Base-by-base conservation (phyloP, 2,797 vertebrate species). In the Pelodytes ibericus region DNA sequence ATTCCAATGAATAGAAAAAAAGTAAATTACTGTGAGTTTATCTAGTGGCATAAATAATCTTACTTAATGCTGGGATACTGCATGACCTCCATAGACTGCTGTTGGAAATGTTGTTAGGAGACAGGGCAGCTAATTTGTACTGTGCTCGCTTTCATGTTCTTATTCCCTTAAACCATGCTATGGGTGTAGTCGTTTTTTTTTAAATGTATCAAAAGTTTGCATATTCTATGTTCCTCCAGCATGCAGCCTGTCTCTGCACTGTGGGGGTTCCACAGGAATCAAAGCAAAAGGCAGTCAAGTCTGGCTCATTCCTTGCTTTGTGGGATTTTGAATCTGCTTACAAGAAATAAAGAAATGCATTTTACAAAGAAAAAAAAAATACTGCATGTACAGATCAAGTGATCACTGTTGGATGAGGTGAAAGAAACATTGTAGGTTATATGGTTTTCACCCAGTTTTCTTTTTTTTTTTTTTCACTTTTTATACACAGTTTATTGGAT, bases 141-240 rank as follows among this genome's bases (percentile, higher is more conserved):
- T 22, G 76, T 29, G 18, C 31, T 73, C 44, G 31, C 76, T 79
- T 79, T 79, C 76, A 79, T 79, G 71, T 79, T 56, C 44, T 2
- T 56, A 68, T 73, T 79, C 76, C 71, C 76, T 62, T 56, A 56
- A 72, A 73, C 70, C 63, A 68, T 68, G 70, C 76, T 79, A 62
- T 44, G 70, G 76, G 70, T 69, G 53, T 56, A 73, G 57, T 79
- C 63, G 73, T 68, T 62, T 79, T n/a, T n/a, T 79, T 53, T 68
- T 73, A 79, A 68, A 79, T 79, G 61, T 67, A 79, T 79, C 71
- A 72, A 73, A 79, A 79, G 76, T 79, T 68, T 79, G 76, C 70
- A 79, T 72, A 78, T 78, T 78, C 62, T 26, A 72, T 78, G 75
- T 72, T 41, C 53, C 59, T 76, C 57, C 59, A 44, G 20, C 58